Evolutionary conservation across 2,888 invertebrate genomes (phyloP).

Genomic region (Strigamia maritima): DNA sequence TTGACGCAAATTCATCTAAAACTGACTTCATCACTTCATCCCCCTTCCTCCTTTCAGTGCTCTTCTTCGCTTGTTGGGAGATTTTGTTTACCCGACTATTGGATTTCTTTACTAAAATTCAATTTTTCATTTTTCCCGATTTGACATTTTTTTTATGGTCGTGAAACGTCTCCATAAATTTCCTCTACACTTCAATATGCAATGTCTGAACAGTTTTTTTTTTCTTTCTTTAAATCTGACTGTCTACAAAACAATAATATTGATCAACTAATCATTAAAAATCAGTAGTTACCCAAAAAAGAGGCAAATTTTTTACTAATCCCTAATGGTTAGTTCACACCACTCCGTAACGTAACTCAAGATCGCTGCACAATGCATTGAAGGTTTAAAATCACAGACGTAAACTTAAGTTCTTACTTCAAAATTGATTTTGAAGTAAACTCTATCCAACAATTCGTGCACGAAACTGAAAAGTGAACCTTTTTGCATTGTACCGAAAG

Average conservation of each 20-base stretch:
- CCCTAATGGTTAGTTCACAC: no score
- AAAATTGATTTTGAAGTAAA: no score
- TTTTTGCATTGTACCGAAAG: no score
- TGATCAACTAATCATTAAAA: no score
- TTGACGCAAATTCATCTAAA: not conserved
- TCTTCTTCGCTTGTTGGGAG: not conserved
- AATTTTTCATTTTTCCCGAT: slow-evolving; percentile 12
- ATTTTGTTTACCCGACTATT: slow-evolving; percentile 22
- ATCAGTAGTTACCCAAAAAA: no score
- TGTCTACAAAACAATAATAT: not conserved
- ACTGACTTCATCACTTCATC: not conserved
- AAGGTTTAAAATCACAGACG: no score
- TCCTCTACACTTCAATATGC: not conserved
- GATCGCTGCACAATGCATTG: no score
- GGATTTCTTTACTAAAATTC: slow-evolving; percentile 13
- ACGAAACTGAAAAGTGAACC: no score
- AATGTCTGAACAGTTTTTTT: not conserved
- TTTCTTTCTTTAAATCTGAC: not conserved
- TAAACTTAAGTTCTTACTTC: no score
- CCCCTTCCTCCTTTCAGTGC: not conserved
- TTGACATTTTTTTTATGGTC: not conserved
- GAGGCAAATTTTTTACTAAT: no score
- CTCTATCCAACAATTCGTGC: no score
- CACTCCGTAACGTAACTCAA: no score
- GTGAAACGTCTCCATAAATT: not conserved